Percentiles rank a stretch among this genome's conserved stretches.
Evolutionary conservation across 2,888 invertebrate genomes (phyloP).

Genomic region (Agriotes lineatus): DNA sequence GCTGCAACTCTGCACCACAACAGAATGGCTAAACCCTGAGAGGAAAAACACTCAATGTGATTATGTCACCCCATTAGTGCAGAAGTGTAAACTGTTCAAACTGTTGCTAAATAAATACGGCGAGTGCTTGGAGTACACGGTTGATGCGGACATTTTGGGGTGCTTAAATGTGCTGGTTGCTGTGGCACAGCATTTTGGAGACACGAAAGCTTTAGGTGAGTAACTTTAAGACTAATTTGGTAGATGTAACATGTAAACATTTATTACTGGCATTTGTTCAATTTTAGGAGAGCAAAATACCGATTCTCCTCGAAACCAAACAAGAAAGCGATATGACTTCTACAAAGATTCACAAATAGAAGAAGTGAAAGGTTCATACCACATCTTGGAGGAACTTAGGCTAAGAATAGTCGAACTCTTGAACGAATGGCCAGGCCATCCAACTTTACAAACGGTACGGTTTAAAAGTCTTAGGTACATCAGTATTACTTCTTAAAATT

Average conservation of each 20-base stretch:
- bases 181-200: constrained; percentile 68
- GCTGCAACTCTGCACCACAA: constrained; percentile 70
- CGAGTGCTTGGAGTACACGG: constrained; percentile 68
- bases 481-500: constrained; percentile 34
- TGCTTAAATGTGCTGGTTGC: constrained; percentile 72
- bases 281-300: constrained; percentile 50
- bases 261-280: constrained; percentile 27
- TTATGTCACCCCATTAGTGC: constrained; percentile 69
- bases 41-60: constrained; percentile 59
- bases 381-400: constrained; percentile 77
- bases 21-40: constrained; percentile 72
- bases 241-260: background rate
- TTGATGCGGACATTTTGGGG: constrained; percentile 70
- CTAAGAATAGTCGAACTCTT: constrained; percentile 74
- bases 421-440: constrained; percentile 91
- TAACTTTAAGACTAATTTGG: background rate
- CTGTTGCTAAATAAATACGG: constrained; percentile 69
- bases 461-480: constrained; percentile 9
- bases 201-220: constrained; percentile 53
- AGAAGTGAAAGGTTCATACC: constrained; percentile 80
- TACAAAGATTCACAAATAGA: constrained; percentile 87
- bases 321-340: constrained; percentile 72
- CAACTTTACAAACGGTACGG: constrained; percentile 82
- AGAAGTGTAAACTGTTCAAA: constrained; percentile 73
- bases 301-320: constrained; percentile 48